Evolutionary conservation across 2,888 invertebrate genomes (phyloP), one percentile per base, ranked within the genome.

Genomic region (Eupsilia transversa): DNA sequence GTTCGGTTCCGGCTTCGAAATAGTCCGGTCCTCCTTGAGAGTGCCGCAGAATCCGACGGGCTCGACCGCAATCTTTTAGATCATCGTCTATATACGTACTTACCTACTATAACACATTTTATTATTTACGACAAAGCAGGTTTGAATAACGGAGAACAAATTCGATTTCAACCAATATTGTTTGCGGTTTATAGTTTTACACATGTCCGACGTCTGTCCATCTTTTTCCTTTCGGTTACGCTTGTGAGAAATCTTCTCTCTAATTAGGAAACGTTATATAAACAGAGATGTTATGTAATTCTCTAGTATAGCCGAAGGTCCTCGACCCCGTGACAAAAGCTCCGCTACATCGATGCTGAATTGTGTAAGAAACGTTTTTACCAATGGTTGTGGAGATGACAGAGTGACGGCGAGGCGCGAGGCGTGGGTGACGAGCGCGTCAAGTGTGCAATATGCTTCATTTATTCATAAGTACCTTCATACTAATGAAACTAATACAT

Each of bases 21-120:
- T 93, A 92, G 93, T 84, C 96, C 92, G 93, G 96, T 96, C 95
- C 94, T 94, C 96, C 96, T 96, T 96, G 96, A 95, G 92, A 90
- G 89, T 90, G 90, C 84, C 89, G 89, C 90, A 90, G 91, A 91
- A 90, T 91, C 90, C 90, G 92, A 92, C 91, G 89, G 91, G 87
- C 90, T 85, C 90, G 89, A 89, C 91, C 91, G 89, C 93, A 93
- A 92, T 93, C 93, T 93, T 94, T 93, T 94, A 93, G 93, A 94
- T 93, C 94, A 92, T 93, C 93, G 91, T 85, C 82, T 90, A 79
- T 87, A 88, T 84, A 85, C 71, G 77, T 87, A 83, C 82, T 77
- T 74, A 84, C 83, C 76, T 77, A 85, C 85, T 85, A 85, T 84
- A 88, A 82, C 79, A 83, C 67, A 82, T 86, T 86, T 83, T 84